These are phyloP conservation scores for Raja brachyura DNA, from an alignment of 2,113 vertebrate species.

Conservation along the genomic window DNA sequence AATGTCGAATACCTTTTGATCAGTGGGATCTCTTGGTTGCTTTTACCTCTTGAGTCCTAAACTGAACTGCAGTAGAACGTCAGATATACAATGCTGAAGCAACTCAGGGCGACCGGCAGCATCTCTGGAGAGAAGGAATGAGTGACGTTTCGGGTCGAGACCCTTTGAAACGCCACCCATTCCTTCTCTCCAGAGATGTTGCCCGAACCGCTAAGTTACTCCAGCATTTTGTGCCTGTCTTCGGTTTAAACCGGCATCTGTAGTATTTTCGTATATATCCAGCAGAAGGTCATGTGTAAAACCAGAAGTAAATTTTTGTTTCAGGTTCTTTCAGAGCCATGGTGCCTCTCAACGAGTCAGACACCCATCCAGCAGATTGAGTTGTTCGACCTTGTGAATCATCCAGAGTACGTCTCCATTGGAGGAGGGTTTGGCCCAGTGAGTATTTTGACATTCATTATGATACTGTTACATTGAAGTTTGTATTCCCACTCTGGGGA, in stretches of 20 bases:
- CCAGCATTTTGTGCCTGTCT: no score
- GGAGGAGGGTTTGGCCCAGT: conserved; percentile 89
- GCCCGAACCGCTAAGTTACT: no score
- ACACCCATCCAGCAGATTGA: conserved; percentile 70
- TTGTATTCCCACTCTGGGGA: no score
- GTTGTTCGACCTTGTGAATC: conserved; percentile 71
- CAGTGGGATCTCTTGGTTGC: neutral
- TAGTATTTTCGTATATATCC: no score
- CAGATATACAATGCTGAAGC: no score
- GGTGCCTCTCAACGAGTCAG: conserved; percentile 81
- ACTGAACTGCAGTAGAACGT: neutral
- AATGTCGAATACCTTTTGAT: neutral
- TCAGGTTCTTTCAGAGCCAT: conserved; percentile 76
- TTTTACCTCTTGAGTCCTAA: neutral
- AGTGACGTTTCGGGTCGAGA: no score
- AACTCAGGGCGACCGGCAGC: no score
- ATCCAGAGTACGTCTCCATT: conserved; percentile 73
- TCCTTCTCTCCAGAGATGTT: no score
- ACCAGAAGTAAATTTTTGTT: neutral
- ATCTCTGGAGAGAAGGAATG: no score
- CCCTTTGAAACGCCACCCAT: no score
- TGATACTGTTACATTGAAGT: neutral
- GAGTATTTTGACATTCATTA: conserved; percentile 48
- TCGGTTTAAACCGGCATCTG: no score
- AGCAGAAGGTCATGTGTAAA: neutral